A percentile compares a stretch with the other conserved stretches of the same genome.
These are phyloP conservation scores for Cnemophilus loriae DNA, from an alignment of 2,113 vertebrate genomes.

Conservation along the genomic window DNA sequence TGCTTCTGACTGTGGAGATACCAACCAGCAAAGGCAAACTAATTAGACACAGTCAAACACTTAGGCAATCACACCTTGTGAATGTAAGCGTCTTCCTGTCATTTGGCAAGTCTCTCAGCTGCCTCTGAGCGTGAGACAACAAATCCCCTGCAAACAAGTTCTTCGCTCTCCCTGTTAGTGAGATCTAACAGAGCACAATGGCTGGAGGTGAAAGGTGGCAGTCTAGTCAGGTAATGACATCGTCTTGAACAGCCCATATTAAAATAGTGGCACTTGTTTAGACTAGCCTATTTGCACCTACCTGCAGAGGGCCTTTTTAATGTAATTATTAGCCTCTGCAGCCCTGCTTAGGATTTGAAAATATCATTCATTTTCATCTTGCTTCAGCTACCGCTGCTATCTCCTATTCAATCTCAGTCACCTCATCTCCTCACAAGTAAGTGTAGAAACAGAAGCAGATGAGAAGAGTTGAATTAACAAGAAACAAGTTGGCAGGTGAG, in stretches of 20 bases:
- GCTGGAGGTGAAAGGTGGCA: slow-evolving; percentile 81
- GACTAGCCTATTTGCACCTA: slow-evolving; percentile 85
- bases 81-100: slow-evolving; percentile 89
- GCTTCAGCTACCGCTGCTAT: slow-evolving; percentile 70
- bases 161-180: slow-evolving; percentile 76
- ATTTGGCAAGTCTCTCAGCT: slow-evolving; percentile 88
- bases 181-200: slow-evolving; percentile 79
- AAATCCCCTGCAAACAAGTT: slow-evolving; percentile 75
- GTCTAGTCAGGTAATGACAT: slow-evolving; percentile 79
- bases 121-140: slow-evolving; percentile 83
- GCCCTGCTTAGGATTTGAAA: slow-evolving; percentile 77
- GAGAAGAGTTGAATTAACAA: slow-evolving; percentile 77
- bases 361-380: slow-evolving; percentile 83
- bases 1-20: slow-evolving; percentile 80
- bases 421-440: slow-evolving; percentile 70
- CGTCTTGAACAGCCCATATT: slow-evolving; percentile 73
- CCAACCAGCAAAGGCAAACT: slow-evolving; percentile 83
- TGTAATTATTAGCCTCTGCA: slow-evolving; percentile 81
- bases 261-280: slow-evolving; percentile 79
- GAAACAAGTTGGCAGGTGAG: slow-evolving; percentile 80
- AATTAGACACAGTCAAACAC: slow-evolving; percentile 87
- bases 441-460: slow-evolving; percentile 70
- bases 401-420: slow-evolving; percentile 64
- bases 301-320: slow-evolving; percentile 83
- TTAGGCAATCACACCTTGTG: slow-evolving; percentile 90